These are phyloP conservation scores for Philereme vetulata DNA, from an alignment of 2,888 invertebrate genomes.

Conservation along the genomic window DNA sequence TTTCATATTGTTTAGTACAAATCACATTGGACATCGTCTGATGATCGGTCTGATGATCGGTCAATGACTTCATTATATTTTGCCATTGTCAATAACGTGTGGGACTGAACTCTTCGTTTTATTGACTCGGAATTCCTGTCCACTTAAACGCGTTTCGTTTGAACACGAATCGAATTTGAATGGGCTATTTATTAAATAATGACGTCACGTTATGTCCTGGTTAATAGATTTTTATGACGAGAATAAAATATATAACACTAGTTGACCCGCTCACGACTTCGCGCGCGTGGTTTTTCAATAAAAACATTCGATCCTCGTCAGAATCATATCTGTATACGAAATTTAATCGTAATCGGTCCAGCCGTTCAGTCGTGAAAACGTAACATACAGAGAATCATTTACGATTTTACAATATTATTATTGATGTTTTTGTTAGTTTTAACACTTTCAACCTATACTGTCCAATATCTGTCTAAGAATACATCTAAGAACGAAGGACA, in stretches of 20 bases:
- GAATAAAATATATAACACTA: neutral
- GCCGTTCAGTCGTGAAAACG: too few relatives aligned
- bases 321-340: too few relatives aligned
- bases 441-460: too few relatives aligned
- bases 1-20: neutral
- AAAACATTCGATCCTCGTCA: too few relatives aligned
- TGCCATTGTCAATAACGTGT: conserved; percentile 39
- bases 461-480: too few relatives aligned
- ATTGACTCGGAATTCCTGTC: conserved; percentile 28
- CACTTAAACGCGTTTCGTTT: conserved; percentile 22
- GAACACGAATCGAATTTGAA: conserved; percentile 1
- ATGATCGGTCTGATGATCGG: conserved; percentile 34
- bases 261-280: too few relatives aligned
- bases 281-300: too few relatives aligned
- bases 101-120: conserved; percentile 39
- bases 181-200: conserved; percentile 12
- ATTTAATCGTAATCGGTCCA: too few relatives aligned
- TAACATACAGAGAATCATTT: too few relatives aligned
- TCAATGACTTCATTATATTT: conserved; percentile 46
- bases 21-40: conserved; percentile 4
- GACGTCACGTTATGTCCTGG: conserved; percentile 11
- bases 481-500: too few relatives aligned
- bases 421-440: too few relatives aligned
- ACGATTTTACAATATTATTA: too few relatives aligned
- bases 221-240: conserved; percentile 4